These are phyloP conservation scores for Macrosteles quadrilineatus DNA, from an alignment of 1,140 invertebrate species.

Conservation along the genomic window DNA sequence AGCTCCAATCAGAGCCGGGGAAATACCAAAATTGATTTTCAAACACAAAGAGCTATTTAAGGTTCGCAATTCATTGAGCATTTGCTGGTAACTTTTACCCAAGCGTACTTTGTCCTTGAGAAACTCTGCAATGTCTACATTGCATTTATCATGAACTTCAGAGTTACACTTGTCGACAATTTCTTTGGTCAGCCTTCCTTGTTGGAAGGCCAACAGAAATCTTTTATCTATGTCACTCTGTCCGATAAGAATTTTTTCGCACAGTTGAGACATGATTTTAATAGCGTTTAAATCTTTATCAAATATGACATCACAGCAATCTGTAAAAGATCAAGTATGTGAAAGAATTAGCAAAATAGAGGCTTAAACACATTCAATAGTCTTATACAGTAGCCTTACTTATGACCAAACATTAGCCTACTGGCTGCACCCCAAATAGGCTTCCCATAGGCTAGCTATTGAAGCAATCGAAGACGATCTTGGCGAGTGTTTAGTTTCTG, in stretches of 20 bases:
- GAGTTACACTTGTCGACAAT: slow-evolving; percentile 64
- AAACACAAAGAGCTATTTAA: slow-evolving; percentile 72
- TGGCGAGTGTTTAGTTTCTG: no score
- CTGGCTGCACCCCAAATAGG: no score
- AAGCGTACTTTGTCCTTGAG: slow-evolving; percentile 64
- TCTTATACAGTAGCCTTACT: no score
- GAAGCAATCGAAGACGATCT: no score
- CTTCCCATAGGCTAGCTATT: no score
- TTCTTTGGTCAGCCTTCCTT: slow-evolving; percentile 57
- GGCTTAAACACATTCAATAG: no score
- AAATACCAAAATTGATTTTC: slow-evolving; percentile 71
- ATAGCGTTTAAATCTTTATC: slow-evolving; percentile 70
- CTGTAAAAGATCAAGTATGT: no score
- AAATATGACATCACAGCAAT: slow-evolving; percentile 76
- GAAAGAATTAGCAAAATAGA: no score
- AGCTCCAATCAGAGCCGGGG: slow-evolving; percentile 63
- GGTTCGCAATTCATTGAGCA: slow-evolving; percentile 66
- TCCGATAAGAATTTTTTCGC: slow-evolving; percentile 58
- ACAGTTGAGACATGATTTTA: slow-evolving; percentile 73
- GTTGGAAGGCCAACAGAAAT: slow-evolving; percentile 47
- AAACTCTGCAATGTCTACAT: slow-evolving; percentile 69
- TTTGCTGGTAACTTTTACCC: slow-evolving; percentile 66
- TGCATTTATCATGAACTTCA: slow-evolving; percentile 69
- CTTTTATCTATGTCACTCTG: slow-evolving; percentile 41
- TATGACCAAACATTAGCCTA: no score